Conservation (phyloP, 1,140 invertebrate species). For the Mylabris phalerata region DNA sequence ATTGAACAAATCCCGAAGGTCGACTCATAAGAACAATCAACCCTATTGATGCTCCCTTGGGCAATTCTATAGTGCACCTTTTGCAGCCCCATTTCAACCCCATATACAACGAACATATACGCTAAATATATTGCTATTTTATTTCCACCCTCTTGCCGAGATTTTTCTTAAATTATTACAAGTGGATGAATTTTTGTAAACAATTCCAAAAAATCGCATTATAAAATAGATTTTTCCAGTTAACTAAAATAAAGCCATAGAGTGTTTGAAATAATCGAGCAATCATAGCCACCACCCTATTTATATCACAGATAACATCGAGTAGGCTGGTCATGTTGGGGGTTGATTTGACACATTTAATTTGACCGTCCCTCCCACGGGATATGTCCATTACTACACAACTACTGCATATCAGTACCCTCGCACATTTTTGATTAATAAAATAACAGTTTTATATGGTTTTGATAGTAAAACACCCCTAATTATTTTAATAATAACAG, state of each 20-base stretch:
- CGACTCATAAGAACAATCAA: slow-evolving; percentile 13
- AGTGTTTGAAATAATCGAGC: slow-evolving; percentile 31
- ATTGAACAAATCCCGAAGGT: slow-evolving; percentile 10
- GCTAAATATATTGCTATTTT: slow-evolving; percentile 4
- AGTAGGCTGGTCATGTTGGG: slow-evolving; percentile 20
- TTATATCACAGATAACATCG: slow-evolving; percentile 14
- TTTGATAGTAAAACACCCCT: not conserved
- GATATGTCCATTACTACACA: slow-evolving; percentile 18
- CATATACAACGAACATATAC: not conserved
- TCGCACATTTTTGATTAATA: slow-evolving; percentile 20
- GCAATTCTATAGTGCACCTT: slow-evolving; percentile 9
- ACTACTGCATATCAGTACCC: slow-evolving; percentile 8
- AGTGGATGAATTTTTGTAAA: slow-evolving; percentile 5
- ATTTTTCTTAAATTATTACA: not conserved
- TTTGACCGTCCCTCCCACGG: slow-evolving; percentile 32
- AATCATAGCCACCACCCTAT: slow-evolving; percentile 31
- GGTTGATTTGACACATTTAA: slow-evolving; percentile 36
- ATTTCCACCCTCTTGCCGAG: slow-evolving; percentile 1
- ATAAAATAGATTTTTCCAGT: slow-evolving; percentile 2
- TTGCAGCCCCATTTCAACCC: slow-evolving; percentile 8
- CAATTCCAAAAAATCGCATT: not conserved
- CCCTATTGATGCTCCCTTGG: slow-evolving; percentile 12
- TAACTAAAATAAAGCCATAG: slow-evolving; percentile 7
- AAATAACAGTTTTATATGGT: slow-evolving; percentile 24
- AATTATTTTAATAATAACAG: too few relatives aligned